A percentile compares a stretch with the other conserved stretches of the same genome.
Evolutionary conservation across 2,113 vertebrate species (phyloP).

Genomic region (Ranitomeya variabilis): DNA sequence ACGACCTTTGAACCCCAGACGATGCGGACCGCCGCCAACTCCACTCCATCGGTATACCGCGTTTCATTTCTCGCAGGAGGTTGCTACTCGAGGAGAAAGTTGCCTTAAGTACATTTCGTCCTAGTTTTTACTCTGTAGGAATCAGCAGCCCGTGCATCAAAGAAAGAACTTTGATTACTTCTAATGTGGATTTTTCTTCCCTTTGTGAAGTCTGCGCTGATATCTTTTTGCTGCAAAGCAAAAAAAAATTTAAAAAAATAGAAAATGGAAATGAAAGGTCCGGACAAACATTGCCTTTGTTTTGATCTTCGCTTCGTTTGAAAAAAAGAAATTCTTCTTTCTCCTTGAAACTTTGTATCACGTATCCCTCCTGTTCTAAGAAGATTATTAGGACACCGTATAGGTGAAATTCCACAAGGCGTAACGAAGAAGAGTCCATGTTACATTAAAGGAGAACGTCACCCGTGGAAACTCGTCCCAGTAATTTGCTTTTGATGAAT

Average conservation of each 20-base stretch:
- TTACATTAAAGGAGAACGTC: constrained; percentile 30
- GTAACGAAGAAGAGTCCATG: constrained; percentile 1
- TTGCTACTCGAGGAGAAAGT: constrained; percentile 16
- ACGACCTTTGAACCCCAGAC: neutral
- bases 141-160: constrained; percentile 25
- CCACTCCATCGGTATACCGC: neutral
- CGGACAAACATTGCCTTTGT: constrained; percentile 46
- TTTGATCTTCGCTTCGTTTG: constrained; percentile 29
- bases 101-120: constrained; percentile 34
- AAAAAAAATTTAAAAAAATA: neutral
- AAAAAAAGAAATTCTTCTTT: neutral
- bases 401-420: constrained; percentile 32
- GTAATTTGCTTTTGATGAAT: neutral
- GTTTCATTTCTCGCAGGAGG: neutral
- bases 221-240: constrained; percentile 22
- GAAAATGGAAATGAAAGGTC: constrained; percentile 36
- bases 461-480: neutral
- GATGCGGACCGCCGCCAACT: neutral
- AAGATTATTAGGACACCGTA: constrained; percentile 31
- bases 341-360: constrained; percentile 37
- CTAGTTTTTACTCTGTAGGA: constrained; percentile 39
- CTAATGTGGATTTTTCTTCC: constrained; percentile 36
- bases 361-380: constrained; percentile 24
- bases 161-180: constrained; percentile 43
- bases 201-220: constrained; percentile 19